Evolutionary conservation across 2,113 vertebrate genomes (phyloP).

Genomic region (Paradisaea rubra): DNA sequence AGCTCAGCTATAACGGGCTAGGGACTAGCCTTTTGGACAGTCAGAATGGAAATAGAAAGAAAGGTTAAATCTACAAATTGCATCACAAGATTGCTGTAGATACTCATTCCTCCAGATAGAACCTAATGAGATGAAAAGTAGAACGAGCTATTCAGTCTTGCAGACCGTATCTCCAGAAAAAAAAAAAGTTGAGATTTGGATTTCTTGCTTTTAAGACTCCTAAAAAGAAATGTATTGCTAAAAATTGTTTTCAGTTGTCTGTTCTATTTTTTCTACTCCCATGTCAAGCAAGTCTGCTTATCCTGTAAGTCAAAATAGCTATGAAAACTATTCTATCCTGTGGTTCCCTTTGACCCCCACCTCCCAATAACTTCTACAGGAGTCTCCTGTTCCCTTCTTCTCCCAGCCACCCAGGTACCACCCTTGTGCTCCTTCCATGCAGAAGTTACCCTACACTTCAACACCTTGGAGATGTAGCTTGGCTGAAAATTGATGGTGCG

Average conservation of each 20-base stretch:
- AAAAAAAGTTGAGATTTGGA: not conserved
- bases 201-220: not conserved
- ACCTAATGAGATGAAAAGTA: not conserved
- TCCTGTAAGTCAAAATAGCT: not conserved
- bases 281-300: not conserved
- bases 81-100: not conserved
- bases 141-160: not conserved
- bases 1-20: not conserved
- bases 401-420: not conserved
- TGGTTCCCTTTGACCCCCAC: rapidly evolving
- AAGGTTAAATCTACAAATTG: not conserved
- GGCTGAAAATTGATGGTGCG: not conserved
- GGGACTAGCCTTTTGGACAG: not conserved
- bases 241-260: not conserved
- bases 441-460: not conserved
- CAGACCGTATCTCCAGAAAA: not conserved
- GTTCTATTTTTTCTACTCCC: not conserved
- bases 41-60: not conserved
- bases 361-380: not conserved
- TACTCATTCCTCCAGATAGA: not conserved
- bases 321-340: not conserved
- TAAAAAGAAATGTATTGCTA: not conserved
- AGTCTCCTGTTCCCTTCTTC: not conserved
- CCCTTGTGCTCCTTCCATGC: not conserved
- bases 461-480: not conserved